Evolutionary conservation across 2,797 vertebrate genomes (phyloP).

Genomic region (Sebastes wilsoni): DNA sequence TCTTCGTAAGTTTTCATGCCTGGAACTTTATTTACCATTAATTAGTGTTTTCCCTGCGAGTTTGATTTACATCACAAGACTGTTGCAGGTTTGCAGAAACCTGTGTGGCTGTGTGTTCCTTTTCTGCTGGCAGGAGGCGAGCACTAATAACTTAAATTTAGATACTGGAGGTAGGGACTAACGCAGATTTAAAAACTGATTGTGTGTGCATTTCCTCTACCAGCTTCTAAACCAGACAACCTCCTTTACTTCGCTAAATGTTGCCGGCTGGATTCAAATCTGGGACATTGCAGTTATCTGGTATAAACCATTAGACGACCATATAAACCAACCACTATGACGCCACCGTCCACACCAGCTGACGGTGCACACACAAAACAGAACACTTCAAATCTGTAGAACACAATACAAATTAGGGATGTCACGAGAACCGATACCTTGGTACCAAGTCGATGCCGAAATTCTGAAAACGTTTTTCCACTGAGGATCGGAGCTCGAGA

Average conservation of each 20-base stretch:
- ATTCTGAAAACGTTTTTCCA: neutral
- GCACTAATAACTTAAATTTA: constrained; percentile 9
- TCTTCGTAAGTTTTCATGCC: constrained; percentile 30
- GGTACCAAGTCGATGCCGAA: neutral
- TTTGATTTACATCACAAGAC: constrained; percentile 41
- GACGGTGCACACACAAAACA: neutral
- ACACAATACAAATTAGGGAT: neutral
- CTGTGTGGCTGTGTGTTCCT: neutral
- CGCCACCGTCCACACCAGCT: neutral
- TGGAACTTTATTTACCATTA: constrained; percentile 49
- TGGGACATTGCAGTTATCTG: neutral
- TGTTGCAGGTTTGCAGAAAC: neutral
- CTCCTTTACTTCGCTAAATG: neutral
- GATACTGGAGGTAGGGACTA: neutral
- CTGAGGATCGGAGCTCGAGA: too few species aligned
- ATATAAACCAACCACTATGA: too few species aligned
- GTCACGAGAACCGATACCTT: neutral
- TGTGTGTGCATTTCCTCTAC: neutral
- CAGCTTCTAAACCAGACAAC: neutral
- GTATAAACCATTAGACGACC: neutral
- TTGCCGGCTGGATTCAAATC: neutral
- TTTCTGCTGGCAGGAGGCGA: constrained; percentile 6
- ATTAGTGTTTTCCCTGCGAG: constrained; percentile 51
- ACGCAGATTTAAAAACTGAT: neutral
- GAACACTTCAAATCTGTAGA: neutral